Evolutionary conservation across 2,113 vertebrate genomes (phyloP), one percentile per base, ranked within the genome.

Genomic region (Indri indri): DNA sequence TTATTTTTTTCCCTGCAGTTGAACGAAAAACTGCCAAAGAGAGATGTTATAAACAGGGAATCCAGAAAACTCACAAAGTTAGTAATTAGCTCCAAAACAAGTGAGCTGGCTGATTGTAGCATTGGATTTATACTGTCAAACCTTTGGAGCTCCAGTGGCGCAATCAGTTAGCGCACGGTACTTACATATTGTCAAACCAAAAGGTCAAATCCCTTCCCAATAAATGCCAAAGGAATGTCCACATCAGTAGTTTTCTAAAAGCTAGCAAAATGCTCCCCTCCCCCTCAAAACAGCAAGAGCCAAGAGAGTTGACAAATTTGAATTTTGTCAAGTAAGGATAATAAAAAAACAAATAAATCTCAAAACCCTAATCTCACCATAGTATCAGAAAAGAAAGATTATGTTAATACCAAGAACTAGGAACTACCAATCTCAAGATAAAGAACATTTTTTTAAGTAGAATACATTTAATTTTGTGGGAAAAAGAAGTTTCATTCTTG

Each of bases 161-260:
- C 5, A 18, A 54, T 54, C 52, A 18, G 50, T 50, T 50, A 50
- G 52, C 6, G 5, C 52, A 2, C 52, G 6, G 52, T 54, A 54
- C 17, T 54, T 54, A 54, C 95, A 86, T 94, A 95, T 54, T 81
- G 57, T 93, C 83, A 96, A 83, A 66, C 40, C 23, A 87, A 63
- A 89, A 91, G 34, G 73, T 96, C 61, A 61, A 90, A 77, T 63
- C 22, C 37, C 77, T 95, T 94, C 45, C 61, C 91, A 91, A 94
- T 71, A 96, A 93, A 93, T 91, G 47, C 40, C 83, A 93, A 91
- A 96, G 59, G 63, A 94, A 86, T 77, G 68, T 91, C 61, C 77
- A 18, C 12, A 83, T 74, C 52, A 59, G 47, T 82, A 40, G 5
- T 70, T 96, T 87, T 90, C 70, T 65, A 93, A 5, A 57, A 86